Evolutionary conservation across 1,140 invertebrate species (phyloP).

Genomic region (Neodiprion fabricii): DNA sequence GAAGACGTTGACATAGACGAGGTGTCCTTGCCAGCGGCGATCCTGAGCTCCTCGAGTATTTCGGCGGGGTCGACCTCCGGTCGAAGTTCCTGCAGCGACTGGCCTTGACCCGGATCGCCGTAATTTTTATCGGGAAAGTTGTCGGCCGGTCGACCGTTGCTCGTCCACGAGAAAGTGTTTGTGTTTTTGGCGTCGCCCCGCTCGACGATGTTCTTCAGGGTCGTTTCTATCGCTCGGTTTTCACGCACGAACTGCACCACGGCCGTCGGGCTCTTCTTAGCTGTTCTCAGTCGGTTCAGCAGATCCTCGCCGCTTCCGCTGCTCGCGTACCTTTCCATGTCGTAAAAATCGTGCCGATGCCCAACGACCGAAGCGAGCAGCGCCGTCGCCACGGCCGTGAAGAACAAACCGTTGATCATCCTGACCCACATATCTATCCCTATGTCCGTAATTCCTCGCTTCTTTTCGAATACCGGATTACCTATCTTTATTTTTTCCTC

Average conservation of each 20-base stretch:
- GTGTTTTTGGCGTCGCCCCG: not conserved
- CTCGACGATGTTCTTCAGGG: constrained; percentile 25
- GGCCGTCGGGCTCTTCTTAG: too few species aligned
- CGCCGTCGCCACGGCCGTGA: not conserved
- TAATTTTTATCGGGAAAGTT: constrained; percentile 6
- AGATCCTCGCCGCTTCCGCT: not conserved
- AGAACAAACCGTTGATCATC: too few species aligned
- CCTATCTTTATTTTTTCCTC: too few species aligned
- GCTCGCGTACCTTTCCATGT: not conserved
- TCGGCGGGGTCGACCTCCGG: constrained; percentile 31
- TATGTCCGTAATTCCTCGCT: too few species aligned
- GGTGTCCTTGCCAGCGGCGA: constrained; percentile 26
- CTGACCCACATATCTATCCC: too few species aligned
- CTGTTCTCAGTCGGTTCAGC: too few species aligned
- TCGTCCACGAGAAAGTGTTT: too few species aligned
- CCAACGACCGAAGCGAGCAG: not conserved
- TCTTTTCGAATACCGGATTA: too few species aligned
- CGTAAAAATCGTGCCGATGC: not conserved
- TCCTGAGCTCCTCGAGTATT: constrained; percentile 45
- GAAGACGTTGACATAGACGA: constrained; percentile 17
- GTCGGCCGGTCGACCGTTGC: too few species aligned
- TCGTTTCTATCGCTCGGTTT: constrained; percentile 31
- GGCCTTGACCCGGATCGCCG: constrained; percentile 24
- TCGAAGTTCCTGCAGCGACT: constrained; percentile 26
- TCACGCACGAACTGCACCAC: constrained; percentile 22